Conservation (phyloP, 1,140 invertebrate species). For the Bombyx mori region DNA sequence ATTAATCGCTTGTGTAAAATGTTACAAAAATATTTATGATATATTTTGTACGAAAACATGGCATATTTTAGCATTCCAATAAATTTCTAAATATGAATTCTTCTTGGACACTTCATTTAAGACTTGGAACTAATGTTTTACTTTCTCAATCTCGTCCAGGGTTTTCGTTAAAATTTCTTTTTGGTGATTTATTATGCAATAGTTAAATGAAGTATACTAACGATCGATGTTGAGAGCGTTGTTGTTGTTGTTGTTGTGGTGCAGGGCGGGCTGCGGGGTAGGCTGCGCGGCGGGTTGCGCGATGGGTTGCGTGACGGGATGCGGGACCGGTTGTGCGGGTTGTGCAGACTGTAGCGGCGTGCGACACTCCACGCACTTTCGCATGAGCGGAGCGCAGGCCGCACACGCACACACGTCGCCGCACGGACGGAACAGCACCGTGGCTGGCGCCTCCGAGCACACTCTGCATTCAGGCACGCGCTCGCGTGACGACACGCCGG, state of each 20-base stretch:
- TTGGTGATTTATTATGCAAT: too few species aligned
- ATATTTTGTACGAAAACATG: too few species aligned
- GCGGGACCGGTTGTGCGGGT: constrained; percentile 34
- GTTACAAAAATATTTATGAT: too few species aligned
- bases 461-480: constrained; percentile 97
- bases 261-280: neutral
- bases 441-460: constrained; percentile 93
- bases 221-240: constrained; percentile 26
- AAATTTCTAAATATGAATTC: too few species aligned
- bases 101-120: too few species aligned
- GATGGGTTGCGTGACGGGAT: neutral
- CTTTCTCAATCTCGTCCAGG: too few species aligned
- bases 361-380: constrained; percentile 96
- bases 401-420: constrained; percentile 96
- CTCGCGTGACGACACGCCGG: constrained; percentile 75
- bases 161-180: too few species aligned
- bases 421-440: constrained; percentile 93
- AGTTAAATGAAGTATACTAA: constrained; percentile 14
- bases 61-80: too few species aligned
- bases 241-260: constrained; percentile 1
- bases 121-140: too few species aligned
- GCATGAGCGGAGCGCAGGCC: constrained; percentile 93
- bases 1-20: too few species aligned
- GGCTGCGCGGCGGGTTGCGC: too few species aligned
- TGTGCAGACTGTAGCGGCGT: constrained; percentile 85